Conservation (phyloP, 2,888 invertebrate genomes). For the Salticus scenicus region DNA sequence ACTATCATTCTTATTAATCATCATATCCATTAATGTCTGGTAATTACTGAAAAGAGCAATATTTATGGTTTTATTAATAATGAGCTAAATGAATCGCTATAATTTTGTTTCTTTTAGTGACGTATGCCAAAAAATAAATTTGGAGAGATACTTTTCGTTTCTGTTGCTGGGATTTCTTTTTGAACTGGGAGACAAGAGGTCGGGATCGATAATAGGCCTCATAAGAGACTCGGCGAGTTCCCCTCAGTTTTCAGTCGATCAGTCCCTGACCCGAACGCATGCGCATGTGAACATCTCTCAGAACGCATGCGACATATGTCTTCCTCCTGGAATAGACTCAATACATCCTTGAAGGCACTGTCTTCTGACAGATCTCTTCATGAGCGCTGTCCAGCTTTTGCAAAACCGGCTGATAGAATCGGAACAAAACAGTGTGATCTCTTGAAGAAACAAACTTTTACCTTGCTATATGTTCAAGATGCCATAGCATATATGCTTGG, state of each 20-base stretch:
- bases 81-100: not conserved
- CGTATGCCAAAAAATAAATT: not conserved
- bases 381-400: not conserved
- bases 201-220: conserved; percentile 63
- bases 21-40: not conserved
- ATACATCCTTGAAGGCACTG: not conserved
- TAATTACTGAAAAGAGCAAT: not conserved
- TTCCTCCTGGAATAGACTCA: not conserved
- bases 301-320: conserved; percentile 57
- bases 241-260: conserved; percentile 55
- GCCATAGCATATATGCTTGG: not conserved
- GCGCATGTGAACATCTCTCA: conserved; percentile 31
- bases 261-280: conserved; percentile 50
- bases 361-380: not conserved
- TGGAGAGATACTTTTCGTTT: not conserved
- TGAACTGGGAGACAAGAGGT: conserved; percentile 38
- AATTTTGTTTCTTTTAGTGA: not conserved
- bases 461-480: not conserved
- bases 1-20: not conserved
- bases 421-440: not conserved
- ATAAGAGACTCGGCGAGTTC: conserved; percentile 41
- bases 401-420: not conserved
- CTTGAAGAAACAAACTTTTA: not conserved
- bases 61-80: not conserved
- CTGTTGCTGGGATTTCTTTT: not conserved